Evolutionary conservation across 2,797 vertebrate genomes (phyloP).

Genomic region (Serranus cabrilla): DNA sequence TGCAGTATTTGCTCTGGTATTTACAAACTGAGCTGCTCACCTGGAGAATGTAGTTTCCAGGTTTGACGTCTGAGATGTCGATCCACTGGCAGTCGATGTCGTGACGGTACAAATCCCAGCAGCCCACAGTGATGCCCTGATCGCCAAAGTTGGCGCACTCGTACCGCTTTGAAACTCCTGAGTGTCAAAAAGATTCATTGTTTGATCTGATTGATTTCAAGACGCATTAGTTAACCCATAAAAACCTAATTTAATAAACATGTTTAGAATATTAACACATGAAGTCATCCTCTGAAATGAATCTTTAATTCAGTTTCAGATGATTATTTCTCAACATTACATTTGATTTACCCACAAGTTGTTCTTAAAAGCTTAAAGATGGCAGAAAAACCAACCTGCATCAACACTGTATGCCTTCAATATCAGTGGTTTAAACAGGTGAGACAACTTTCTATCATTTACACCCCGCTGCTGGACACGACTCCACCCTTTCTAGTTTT

Average conservation of each 20-base stretch:
- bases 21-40: conserved; percentile 67
- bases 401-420: too few relatives aligned
- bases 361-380: background rate
- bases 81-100: conserved; percentile 99
- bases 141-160: conserved; percentile 99
- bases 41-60: conserved; percentile 98
- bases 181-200: background rate
- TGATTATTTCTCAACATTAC: background rate
- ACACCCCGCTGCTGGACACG: background rate
- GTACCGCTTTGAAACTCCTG: conserved; percentile 94
- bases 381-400: background rate
- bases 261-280: background rate
- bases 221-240: background rate
- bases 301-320: background rate
- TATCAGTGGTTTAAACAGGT: too few relatives aligned
- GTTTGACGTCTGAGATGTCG: conserved; percentile 95
- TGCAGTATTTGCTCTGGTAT: background rate
- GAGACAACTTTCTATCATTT: background rate
- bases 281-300: background rate
- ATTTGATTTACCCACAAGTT: background rate
- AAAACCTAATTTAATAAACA: background rate
- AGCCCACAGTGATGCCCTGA: conserved; percentile 98
- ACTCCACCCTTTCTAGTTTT: background rate
- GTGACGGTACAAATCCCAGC: conserved; percentile 97
- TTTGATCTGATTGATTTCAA: background rate